Conservation (phyloP, 2,797 vertebrate species). For the Sebastes iracundus region DNA sequence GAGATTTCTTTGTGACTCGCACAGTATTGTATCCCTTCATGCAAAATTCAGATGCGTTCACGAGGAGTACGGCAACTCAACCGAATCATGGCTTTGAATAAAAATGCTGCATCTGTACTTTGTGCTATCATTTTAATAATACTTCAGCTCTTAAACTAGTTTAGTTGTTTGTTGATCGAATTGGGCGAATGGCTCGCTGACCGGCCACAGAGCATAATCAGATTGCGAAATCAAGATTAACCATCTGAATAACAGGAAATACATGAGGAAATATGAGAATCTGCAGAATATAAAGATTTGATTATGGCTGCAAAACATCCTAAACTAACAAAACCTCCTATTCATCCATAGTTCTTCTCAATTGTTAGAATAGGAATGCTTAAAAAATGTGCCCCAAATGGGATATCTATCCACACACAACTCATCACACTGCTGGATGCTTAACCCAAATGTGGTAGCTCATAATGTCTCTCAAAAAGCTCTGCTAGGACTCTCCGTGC, state of each 20-base stretch:
- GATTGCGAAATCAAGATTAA: slow-evolving; percentile 9
- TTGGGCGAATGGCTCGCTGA: not conserved
- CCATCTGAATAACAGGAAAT: not conserved
- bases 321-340: slow-evolving; percentile 1
- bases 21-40: slow-evolving; percentile 62
- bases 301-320: slow-evolving; percentile 3
- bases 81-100: slow-evolving; percentile 50
- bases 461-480: slow-evolving; percentile 46
- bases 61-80: slow-evolving; percentile 52
- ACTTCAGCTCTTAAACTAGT: slow-evolving; percentile 4
- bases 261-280: not conserved
- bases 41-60: slow-evolving; percentile 68
- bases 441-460: slow-evolving; percentile 41
- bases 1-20: slow-evolving; percentile 65
- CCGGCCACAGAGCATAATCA: not conserved
- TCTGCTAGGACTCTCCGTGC: slow-evolving; percentile 42
- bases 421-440: slow-evolving; percentile 48
- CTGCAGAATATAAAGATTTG: slow-evolving; percentile 1
- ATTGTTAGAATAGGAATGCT: slow-evolving; percentile 25
- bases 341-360: slow-evolving; percentile 23
- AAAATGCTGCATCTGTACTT: slow-evolving; percentile 43
- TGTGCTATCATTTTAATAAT: slow-evolving; percentile 2
- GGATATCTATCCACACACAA: slow-evolving; percentile 32
- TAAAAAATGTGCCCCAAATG: slow-evolving; percentile 27
- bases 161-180: not conserved